Evolutionary conservation across 2,797 vertebrate genomes (phyloP), one percentile per base, ranked within the genome.

Genomic region (Gymnodraco acuticeps): DNA sequence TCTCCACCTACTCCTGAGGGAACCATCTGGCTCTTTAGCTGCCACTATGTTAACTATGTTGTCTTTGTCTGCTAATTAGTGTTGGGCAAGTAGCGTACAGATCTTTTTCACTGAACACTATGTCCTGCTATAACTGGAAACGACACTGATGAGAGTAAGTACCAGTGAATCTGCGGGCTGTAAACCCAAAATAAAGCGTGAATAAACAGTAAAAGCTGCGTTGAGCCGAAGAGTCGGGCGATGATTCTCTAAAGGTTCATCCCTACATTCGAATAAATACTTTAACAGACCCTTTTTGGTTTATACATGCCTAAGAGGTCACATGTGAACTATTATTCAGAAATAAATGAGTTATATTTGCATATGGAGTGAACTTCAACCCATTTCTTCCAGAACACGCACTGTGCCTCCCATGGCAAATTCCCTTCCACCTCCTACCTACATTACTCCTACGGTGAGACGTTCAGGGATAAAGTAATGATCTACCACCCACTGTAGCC

Each of bases 401-500:
- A 51, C 75, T 14, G 56, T n/a, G 54, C 68, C 66, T 81, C 75
- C 77, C 70, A 17, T 67, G 59, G 68, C 74, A 73, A 66, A 62
- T 70, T 70, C 83, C 54, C 73, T 82, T 27, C 71, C 70, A 60
- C 64, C 86, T 77, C 67, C 65, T 50, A 64, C 60, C 68, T 33
- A 64, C 84, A 58, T 66, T 33, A 64, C 84, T 83, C 72, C 70
- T 81, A 68, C 31, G 3, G 56, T 65, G 82, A n/a, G 78, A 79
- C 3, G 23, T 55, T 73, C 62, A 67, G 66, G 65, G 83, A 90
- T 88, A 63, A 85, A 89, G 82, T 82, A 90, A 87, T 85, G 85
- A 89, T 91, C 88, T 75, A 77, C 86, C 84, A 81, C 87, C 90
- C 86, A 86, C 84, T 52, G 63, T n/a, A 88, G 72, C 79, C 75